Evolutionary conservation across 2,113 vertebrate species (phyloP).

Genomic region (Cyanoderma ruficeps): DNA sequence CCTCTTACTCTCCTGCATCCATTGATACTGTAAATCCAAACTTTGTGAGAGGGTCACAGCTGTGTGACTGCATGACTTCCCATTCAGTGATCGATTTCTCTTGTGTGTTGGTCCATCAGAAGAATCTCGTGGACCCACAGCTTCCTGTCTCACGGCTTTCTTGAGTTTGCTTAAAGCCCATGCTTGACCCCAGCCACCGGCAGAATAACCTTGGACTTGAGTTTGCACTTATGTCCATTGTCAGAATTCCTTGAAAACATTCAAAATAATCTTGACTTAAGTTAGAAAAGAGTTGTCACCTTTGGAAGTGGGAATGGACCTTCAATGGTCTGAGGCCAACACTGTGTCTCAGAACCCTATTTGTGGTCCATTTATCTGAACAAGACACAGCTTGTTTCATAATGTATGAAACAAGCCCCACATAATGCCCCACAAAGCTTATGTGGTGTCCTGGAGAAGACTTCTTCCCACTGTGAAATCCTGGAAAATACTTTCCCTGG

Average conservation of each 20-base stretch:
- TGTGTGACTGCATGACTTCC: not conserved
- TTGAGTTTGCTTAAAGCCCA: not conserved
- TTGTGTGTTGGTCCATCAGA: not conserved
- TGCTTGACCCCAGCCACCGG: not conserved
- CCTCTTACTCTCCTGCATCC: not conserved
- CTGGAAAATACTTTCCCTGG: not conserved
- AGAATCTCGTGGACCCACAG: not conserved
- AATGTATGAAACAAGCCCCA: too few relatives aligned
- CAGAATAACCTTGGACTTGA: not conserved
- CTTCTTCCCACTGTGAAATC: not conserved
- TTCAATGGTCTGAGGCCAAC: not conserved
- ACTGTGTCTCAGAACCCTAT: not conserved
- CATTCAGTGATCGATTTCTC: not conserved
- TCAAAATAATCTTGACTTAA: not conserved
- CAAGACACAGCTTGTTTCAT: not conserved
- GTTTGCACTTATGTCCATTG: rapidly evolving
- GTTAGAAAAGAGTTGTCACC: not conserved
- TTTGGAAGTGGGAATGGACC: not conserved
- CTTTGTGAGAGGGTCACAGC: not conserved
- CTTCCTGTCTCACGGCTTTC: not conserved
- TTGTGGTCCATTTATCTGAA: not conserved
- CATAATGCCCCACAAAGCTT: not conserved
- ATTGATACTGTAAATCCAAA: rapidly evolving
- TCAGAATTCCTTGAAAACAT: not conserved
- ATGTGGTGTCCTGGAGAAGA: not conserved